Base-by-base conservation (phyloP, 2,113 vertebrate genomes). In the Cyprinodon variegatus region DNA sequence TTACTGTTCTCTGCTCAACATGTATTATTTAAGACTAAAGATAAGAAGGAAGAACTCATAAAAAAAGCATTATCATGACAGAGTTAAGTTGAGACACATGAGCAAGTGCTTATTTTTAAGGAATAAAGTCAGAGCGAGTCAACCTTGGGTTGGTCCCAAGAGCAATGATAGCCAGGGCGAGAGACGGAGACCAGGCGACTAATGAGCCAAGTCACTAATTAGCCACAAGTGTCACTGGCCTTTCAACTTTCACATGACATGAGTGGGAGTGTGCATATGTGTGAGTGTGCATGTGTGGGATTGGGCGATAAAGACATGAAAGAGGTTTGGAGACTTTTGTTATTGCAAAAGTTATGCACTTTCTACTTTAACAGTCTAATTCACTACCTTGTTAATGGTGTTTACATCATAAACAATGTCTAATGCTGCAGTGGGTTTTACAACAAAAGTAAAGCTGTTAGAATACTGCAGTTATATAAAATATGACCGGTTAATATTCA, bases 131-230 rank as follows among this genome's bases (percentile, higher is more conserved):
- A 79, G 67, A 63, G 72, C 68, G 61, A 38, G 70, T 78, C 78
- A 88, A 84, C 85, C 82, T 90, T 86, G 78, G 76, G 78, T 73
- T 75, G 76, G 84, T 84, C 85, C 84, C 68, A 40, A 70, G 83
- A 86, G 77, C 65, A 68, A 83, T 89, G 85, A 90, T 90, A 87
- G 79, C 75, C 8, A 69, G 45, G 84, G 84, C 83, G 84, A 89
- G 83, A 84, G 77, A 89, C 63, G 68, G 82, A 84, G 83, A 83
- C 84, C 81, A 20, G 59, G 70, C 1, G 13, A 76, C 87, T 92
- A 93, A 89, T 90, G 91, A 93, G 80, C 82, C 84, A 73, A 85
- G 87, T 70, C 84, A 74, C 89, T 83, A 92, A 93, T 93, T 93
- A 92, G 86, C 82, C 73, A 59, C 45, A 14, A 69, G 83, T 89